phyloP scores from a whole-genome alignment of 2,888 invertebrate species.

The Phyllotreta striolata region DNA sequence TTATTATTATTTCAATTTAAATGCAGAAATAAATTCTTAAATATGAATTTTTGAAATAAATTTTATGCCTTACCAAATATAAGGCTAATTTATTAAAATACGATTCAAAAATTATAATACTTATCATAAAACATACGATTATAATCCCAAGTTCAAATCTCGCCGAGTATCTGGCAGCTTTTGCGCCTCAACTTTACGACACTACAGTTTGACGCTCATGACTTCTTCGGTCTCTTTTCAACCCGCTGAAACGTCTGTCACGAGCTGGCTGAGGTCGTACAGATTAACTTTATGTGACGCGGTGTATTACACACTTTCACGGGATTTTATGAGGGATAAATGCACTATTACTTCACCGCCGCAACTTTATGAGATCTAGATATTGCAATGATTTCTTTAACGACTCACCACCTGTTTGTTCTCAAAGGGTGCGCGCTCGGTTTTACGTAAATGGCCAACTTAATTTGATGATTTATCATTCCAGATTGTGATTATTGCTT shows the following conservation, averaged over 20 bases:
- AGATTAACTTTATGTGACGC: constrained; percentile 61
- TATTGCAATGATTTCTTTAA: constrained; percentile 58
- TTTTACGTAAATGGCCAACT: too few relatives aligned
- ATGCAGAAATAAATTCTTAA: too few relatives aligned
- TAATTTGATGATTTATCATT: too few relatives aligned
- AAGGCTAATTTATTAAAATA: too few relatives aligned
- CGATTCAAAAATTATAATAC: too few relatives aligned
- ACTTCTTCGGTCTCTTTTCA: constrained; percentile 55
- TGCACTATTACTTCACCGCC: constrained; percentile 61
- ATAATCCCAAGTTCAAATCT: constrained; percentile 20
- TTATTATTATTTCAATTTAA: too few relatives aligned
- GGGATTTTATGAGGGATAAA: constrained; percentile 62
- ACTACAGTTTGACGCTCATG: constrained; percentile 61
- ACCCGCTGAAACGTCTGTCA: constrained; percentile 47
- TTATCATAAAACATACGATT: constrained; percentile 7
- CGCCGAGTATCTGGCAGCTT: constrained; percentile 53
- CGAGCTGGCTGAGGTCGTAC: constrained; percentile 51
- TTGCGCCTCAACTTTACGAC: constrained; percentile 59
- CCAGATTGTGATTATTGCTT: too few relatives aligned
- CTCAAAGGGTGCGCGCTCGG: constrained; percentile 23
- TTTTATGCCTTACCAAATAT: too few relatives aligned
- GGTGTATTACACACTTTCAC: constrained; percentile 62
- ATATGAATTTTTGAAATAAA: too few relatives aligned
- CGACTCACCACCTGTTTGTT: constrained; percentile 53
- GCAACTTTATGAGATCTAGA: constrained; percentile 59